A percentile compares a stretch with the other conserved stretches of the same genome.
phyloP scores from a whole-genome alignment of 2,797 vertebrate genomes.

The Bufotes viridis region DNA sequence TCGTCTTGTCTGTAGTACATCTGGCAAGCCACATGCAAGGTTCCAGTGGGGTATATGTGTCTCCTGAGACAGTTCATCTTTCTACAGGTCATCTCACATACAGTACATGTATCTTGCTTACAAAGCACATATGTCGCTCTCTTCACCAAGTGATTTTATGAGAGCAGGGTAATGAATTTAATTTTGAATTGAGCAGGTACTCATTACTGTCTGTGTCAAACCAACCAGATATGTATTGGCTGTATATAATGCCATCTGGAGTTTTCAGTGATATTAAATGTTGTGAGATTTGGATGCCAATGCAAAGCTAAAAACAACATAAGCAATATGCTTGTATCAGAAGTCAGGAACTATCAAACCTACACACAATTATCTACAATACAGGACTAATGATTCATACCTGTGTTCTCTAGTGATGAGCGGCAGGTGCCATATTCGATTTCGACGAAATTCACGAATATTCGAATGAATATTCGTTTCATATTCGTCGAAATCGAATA shows the following conservation, averaged over 20 bases:
- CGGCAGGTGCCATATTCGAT: no score
- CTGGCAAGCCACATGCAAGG: no score
- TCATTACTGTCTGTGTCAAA: slow-evolving; percentile 48
- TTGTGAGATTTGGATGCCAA: slow-evolving; percentile 28
- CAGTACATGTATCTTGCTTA: no score
- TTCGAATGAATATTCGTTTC: no score
- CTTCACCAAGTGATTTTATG: slow-evolving; percentile 12
- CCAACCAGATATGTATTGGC: slow-evolving; percentile 57
- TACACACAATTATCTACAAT: not conserved
- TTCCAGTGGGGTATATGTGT: no score
- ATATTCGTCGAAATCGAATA: no score
- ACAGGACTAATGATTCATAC: not conserved
- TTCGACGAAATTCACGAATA: no score
- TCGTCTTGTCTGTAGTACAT: no score
- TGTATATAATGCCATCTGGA: slow-evolving; percentile 52
- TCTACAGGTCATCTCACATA: no score
- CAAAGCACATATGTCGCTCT: slow-evolving; percentile 36
- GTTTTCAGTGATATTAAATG: slow-evolving; percentile 35
- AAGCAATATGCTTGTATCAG: slow-evolving; percentile 52
- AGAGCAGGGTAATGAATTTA: slow-evolving; percentile 25
- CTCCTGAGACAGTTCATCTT: no score
- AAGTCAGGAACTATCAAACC: slow-evolving; percentile 22
- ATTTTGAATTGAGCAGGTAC: slow-evolving; percentile 42
- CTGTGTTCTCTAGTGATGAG: no score
- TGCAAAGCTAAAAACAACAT: slow-evolving; percentile 46